Evolutionary conservation across 2,113 vertebrate species (phyloP), one percentile per base, ranked within the genome.

Genomic region (Motacilla alba): DNA sequence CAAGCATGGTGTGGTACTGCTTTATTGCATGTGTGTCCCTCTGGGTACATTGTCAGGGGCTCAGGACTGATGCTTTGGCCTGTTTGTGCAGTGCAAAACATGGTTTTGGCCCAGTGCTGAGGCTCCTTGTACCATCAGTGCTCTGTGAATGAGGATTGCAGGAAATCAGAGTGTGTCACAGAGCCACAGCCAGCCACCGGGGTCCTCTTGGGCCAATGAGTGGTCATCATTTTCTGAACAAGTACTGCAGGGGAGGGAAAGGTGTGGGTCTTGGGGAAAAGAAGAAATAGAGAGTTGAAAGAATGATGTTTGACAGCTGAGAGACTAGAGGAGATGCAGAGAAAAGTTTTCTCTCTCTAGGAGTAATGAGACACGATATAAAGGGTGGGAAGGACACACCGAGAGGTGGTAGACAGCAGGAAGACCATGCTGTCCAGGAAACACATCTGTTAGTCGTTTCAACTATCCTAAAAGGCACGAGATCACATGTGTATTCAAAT

Each of bases 1-100:
- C 6, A 15, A 10, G 33, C 11, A 3, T 13, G 58, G 28, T 76
- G n/a, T 62, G 52, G 17, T 85, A n/a, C 31, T 53, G 53, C 33
- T 8, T 58, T 82, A 41, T 23, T 3, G 2, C 15, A 9, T 0
- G 0, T 0, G 0, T 12, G 30, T 89, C 31, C 37, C 14, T 64
- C 30, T 72, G 62, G 70, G 53, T 13, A 23, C 15, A 1, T 15
- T 23, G n/a, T 56, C 11, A 13, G 14, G 16, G n/a, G 4, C 3
- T 76, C 41, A 33, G 74, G 41, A 49, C 13, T n/a, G 41, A 47
- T 4, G 5, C 41, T 81, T 59, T 79, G 26, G 16, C 24, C 53
- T 37, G 6, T 50, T 72, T 67, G 52, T 73, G 37, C 28, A 26
- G 49, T 21, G 13, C 28, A 41, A 52, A 35, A 17, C 21, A 15